Base-by-base conservation (phyloP, 2,888 invertebrate species). In the Oxycera nigricornis region DNA sequence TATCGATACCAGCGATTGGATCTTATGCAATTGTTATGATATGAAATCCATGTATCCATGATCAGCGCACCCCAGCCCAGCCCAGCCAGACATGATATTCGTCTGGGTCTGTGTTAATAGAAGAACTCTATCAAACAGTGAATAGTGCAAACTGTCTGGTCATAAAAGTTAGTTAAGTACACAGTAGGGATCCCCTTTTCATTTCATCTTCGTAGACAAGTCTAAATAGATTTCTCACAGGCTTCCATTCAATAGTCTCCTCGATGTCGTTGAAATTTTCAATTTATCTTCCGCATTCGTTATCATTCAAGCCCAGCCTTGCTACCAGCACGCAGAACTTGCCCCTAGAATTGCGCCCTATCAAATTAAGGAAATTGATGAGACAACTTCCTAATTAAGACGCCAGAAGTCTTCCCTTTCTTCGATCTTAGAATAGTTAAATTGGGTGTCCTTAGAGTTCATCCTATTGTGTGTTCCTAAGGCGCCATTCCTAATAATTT, bases 301-400 rank as follows among this genome's bases (percentile, higher is more conserved):
- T 46, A 3, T 46, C 2, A 46, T 46, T 46, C 17, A 17, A 7
- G n/a, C 14, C 2, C 14, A 46, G 17, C 14, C 14, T n/a, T 46
- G 17, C 6, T 35, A 35, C 35, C 35, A 35, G 35, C 35, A 35
- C 11, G 11, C 46, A 46, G 3, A 46, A 17, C 14, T n/a, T 46
- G 46, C 46, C 46, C 46, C 46, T 46, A 46, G 6, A 7, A 46
- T 46, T 46, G 46, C 46, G 17, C 46, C 46, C 46, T 17, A 46
- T 46, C 46, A 46, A 46, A 46, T 46, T 46, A 46, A 46, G 46
- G 46, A 14, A 46, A 46, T 46, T 46, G 4, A 46, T 46, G 46
- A 46, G 46, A 46, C 46, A 46, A 46, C 46, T 46, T 46, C 46
- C 46, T 46, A 46, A 46, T 46, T 46, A 46, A 46, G 46, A 46